Percentiles rank a stretch among this genome's conserved stretches.
These are phyloP conservation scores for Acanthurus tractus DNA, from an alignment of 2,797 vertebrate species.

Conservation along the genomic window DNA sequence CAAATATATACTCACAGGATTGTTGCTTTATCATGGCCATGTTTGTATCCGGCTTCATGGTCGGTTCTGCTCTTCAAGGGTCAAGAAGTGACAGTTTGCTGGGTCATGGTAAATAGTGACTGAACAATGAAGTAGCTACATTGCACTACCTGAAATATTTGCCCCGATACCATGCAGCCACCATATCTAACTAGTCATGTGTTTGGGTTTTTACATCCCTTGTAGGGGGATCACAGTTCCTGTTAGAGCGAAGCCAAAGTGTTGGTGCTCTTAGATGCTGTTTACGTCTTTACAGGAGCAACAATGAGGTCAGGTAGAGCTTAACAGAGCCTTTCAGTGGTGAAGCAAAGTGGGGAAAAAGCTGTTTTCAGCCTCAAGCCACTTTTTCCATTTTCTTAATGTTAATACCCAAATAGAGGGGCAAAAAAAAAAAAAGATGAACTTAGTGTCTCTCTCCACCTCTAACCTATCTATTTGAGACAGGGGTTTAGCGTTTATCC, in stretches of 20 bases:
- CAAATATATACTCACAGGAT: conserved; percentile 59
- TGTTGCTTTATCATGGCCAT: conserved; percentile 59
- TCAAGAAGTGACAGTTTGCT: conserved; percentile 40
- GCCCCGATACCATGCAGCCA: conserved; percentile 17
- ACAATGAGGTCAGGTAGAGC: conserved; percentile 60
- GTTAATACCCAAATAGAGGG: conserved; percentile 61
- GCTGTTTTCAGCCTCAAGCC: conserved; percentile 60
- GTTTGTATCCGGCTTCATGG: conserved; percentile 25
- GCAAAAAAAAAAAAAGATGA: conserved; percentile 48
- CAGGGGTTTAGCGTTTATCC: conserved; percentile 63
- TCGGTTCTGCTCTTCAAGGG: conserved; percentile 40
- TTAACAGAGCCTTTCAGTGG: conserved; percentile 44
- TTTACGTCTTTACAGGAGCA: conserved; percentile 44
- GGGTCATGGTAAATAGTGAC: conserved; percentile 55
- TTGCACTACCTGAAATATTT: conserved; percentile 73
- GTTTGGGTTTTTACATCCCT: conserved; percentile 27
- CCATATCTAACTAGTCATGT: conserved; percentile 22
- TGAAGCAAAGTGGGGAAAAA: conserved; percentile 60
- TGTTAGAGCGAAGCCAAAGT: conserved; percentile 40
- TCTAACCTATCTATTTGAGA: conserved; percentile 67
- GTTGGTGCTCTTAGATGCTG: conserved; percentile 36
- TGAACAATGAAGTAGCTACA: conserved; percentile 75
- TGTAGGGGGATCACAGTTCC: conserved; percentile 25
- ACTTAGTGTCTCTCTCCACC: conserved; percentile 57
- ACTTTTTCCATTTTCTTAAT: conserved; percentile 48